Evolutionary conservation across 2,888 invertebrate species (phyloP), one percentile per base, ranked within the genome.

Genomic region (Mantis religiosa): DNA sequence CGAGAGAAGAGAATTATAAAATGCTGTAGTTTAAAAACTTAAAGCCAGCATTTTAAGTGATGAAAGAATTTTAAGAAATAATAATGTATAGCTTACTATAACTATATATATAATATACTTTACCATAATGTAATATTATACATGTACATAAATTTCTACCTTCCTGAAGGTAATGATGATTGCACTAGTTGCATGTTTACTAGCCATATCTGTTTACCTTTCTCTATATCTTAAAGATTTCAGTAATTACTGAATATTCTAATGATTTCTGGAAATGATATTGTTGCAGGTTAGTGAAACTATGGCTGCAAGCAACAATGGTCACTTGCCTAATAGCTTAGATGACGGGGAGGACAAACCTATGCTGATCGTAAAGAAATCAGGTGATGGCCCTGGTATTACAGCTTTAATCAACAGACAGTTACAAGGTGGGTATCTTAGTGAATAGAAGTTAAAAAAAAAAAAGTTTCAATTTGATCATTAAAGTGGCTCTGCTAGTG

Each of bases 341-440:
- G 91, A 91, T 34, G 90, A 90, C n/a, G 95, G 95, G 20, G 96
- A 97, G 91, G 96, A 96, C 91, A 97, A 97, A 91, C 96, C 97
- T 28, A 96, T 96, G 96, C 94, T 96, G 91, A 96, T 96, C 87
- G 96, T 96, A 90, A 97, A 97, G 94, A 97, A 96, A 92, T 93
- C 95, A 0, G 95, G 95, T 4, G 97, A 97, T 91, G 96, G 96
- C 88, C 96, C 96, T 90, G 96, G 97, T 91, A 96, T 97, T 93
- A 96, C 97, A 84, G 97, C 97, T 87, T 93, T 97, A 91, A 95
- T 97, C 91, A 97, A 96, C 93, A 93, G 96, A 91, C 97, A 97
- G 93, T 93, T 97, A 91, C 97, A 97, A 96, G 97, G 97, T 97
- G 94, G 93, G 90, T 91, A 71, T 41, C 41, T 41, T 0, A 1